Percentiles rank a stretch among this genome's conserved stretches.
Conservation (phyloP, 2,113 vertebrate species). For the Solea senegalensis region DNA sequence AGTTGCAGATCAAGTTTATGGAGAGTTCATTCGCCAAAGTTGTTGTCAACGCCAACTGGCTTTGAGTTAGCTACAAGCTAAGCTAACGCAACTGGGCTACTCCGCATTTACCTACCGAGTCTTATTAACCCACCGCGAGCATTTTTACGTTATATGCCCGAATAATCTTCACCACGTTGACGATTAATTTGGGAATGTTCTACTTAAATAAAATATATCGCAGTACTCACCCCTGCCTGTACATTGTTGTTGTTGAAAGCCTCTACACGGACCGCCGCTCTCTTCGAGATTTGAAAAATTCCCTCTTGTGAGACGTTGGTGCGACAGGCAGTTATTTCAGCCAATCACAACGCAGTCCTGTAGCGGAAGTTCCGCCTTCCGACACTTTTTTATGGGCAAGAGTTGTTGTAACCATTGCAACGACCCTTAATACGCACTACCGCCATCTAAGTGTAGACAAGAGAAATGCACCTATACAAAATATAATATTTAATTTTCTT, state of each 20-base stretch:
- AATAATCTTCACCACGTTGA: too few species aligned
- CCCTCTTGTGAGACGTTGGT: slow-evolving; percentile 36
- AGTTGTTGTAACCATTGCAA: neutral
- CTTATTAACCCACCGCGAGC: neutral
- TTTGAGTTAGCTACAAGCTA: neutral
- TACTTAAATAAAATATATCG: neutral
- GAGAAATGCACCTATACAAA: too few species aligned
- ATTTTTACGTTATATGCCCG: neutral
- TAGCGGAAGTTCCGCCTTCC: slow-evolving; percentile 57
- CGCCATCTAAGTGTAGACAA: neutral
- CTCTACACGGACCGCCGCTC: slow-evolving; percentile 24
- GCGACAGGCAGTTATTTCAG: neutral
- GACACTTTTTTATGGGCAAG: neutral
- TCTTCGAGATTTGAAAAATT: slow-evolving; percentile 68
- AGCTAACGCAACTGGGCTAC: neutral
- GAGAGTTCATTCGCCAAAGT: neutral
- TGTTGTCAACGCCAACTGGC: neutral
- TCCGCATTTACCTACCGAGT: neutral
- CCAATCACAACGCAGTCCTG: slow-evolving; percentile 47
- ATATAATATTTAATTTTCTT: too few species aligned
- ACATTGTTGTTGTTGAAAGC: slow-evolving; percentile 53
- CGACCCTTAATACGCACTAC: neutral
- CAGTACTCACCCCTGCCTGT: slow-evolving; percentile 58
- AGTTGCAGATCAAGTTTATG: neutral
- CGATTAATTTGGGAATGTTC: neutral